Conservation (phyloP, 2,113 vertebrate species). For the Corydoras maculifer region DNA sequence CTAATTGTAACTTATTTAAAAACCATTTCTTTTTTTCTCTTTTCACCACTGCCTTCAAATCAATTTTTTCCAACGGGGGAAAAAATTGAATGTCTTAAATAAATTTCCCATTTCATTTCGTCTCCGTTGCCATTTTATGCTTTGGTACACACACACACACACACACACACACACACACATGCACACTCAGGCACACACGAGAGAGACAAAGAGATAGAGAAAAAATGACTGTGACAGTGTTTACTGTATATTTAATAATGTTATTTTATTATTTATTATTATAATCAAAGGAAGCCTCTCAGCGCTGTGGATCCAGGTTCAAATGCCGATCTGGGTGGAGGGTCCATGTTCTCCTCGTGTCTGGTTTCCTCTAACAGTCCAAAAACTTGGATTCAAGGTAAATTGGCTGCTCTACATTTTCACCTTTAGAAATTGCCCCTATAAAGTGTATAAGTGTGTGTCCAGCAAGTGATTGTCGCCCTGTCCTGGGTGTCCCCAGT, state of each 20-base stretch:
- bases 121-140: conserved; percentile 10
- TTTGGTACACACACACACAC: neutral
- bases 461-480: too few species aligned
- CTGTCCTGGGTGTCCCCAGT: too few species aligned
- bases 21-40: conserved; percentile 69
- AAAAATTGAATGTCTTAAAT: conserved; percentile 39
- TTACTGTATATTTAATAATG: neutral
- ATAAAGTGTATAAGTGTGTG: too few species aligned
- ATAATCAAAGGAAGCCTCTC: too few species aligned
- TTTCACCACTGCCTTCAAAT: conserved; percentile 67
- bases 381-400: too few species aligned
- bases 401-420: too few species aligned
- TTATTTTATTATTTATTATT: too few species aligned
- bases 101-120: conserved; percentile 29
- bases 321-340: neutral
- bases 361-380: too few species aligned
- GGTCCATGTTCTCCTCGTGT: neutral
- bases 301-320: neutral
- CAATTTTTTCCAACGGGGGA: conserved; percentile 59
- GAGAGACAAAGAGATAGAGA: too few species aligned
- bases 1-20: conserved; percentile 84
- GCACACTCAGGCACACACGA: neutral
- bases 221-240: too few species aligned
- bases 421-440: too few species aligned
- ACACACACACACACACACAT: conserved; percentile 13